Percentiles rank a stretch among this genome's conserved stretches.
Evolutionary conservation across 1,140 invertebrate genomes (phyloP).

Genomic region (Kradibia gibbosae): DNA sequence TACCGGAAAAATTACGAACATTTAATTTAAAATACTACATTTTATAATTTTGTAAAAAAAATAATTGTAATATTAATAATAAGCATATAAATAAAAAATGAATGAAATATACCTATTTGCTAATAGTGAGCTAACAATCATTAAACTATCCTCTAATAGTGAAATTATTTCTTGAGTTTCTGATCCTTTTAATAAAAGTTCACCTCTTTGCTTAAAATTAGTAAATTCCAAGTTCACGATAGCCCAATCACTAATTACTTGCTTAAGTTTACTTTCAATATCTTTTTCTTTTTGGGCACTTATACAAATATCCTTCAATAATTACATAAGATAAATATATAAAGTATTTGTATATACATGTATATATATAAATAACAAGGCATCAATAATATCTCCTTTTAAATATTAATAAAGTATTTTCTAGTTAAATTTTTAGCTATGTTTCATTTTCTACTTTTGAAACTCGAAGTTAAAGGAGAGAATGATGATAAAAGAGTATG

Average conservation of each 20-base stretch:
- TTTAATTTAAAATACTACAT: background rate
- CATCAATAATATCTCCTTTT: no score
- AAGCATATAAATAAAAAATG: background rate
- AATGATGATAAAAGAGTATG: no score
- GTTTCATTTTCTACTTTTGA: no score
- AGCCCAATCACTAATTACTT: conserved; percentile 87
- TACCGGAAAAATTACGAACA: conserved; percentile 57
- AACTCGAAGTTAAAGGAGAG: no score
- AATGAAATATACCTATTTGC: conserved; percentile 79
- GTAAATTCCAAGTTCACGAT: conserved; percentile 84
- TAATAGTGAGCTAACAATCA: conserved; percentile 88
- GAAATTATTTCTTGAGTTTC: conserved; percentile 87
- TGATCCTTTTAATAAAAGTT: conserved; percentile 84
- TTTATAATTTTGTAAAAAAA: background rate
- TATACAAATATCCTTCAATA: conserved; percentile 86
- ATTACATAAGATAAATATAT: background rate
- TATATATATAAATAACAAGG: background rate
- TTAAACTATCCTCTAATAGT: conserved; percentile 87
- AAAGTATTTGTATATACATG: background rate
- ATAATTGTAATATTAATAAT: background rate
- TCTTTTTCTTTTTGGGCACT: conserved; percentile 92
- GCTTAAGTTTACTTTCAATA: conserved; percentile 90
- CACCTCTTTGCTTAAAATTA: conserved; percentile 88
- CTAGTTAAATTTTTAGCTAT: no score
- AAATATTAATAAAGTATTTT: no score